Base-by-base conservation (phyloP, 2,797 vertebrate species). In the Acrossocheilus fasciatus region DNA sequence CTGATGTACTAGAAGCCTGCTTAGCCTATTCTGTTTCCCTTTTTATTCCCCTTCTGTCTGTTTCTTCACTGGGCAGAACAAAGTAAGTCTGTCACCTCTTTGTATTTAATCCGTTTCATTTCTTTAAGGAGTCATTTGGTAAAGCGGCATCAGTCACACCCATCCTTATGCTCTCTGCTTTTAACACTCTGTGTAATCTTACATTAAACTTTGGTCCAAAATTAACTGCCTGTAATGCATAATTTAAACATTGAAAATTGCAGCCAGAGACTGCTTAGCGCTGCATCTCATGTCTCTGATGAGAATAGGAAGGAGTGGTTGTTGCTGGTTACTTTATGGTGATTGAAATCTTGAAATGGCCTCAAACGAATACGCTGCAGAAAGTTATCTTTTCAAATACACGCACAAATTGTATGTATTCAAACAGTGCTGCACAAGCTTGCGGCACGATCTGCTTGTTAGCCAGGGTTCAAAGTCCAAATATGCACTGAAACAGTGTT, bases 11-110 rank as follows among this genome's bases (percentile, higher is more conserved):
- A 75, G 82, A 75, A 75, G 82, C 54, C 76, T 57, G 57, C 70
- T 88, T 54, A 83, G 50, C 14, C 80, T 64, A 47, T 86, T 89
- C 79, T 68, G 39, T 75, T 76, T 90, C 70, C 79, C 76, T 78
- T 81, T 41, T 66, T 72, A 43, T 36, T 59, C 6, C 34, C 20
- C 39, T 85, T 88, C 57, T 2, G 62, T 89, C 91, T 92, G 93
- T 86, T 90, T 93, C 83, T 89, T 88, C 80, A 92, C 92, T 91
- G 94, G 94, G 92, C 92, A 96, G 95, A 93, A 94, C 94, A 91
- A 96, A 96, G 95, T 96, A 96, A 96, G 95, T 95, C 84, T 90
- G 81, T 89, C 59, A 39, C 68, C 52, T 34, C 30, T 26, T 34
- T 89, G 41, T 17, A 59, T 43, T 68, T 84, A 26, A 68, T 4